Evolutionary conservation across 1,140 invertebrate genomes (phyloP).

Genomic region (Daktulosphaira vitifoliae): DNA sequence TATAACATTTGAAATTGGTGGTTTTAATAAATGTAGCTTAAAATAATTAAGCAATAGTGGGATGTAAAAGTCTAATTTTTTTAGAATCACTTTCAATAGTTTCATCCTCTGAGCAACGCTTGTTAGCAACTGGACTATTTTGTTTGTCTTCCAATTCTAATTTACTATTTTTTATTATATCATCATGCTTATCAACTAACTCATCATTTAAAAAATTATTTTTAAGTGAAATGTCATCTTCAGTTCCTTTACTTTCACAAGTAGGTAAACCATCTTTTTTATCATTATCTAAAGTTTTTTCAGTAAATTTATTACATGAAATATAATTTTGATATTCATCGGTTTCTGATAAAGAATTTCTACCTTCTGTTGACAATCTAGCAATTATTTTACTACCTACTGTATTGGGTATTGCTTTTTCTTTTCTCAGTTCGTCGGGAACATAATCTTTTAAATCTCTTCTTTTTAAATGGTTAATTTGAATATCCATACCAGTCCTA

Average conservation of each 20-base stretch:
- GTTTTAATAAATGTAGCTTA: not conserved
- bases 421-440: constrained; percentile 21
- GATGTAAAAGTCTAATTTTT: constrained; percentile 25
- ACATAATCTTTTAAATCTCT: constrained; percentile 26
- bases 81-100: constrained; percentile 1
- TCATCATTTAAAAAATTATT: too few relatives aligned
- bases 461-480: constrained; percentile 31
- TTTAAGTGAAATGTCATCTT: too few relatives aligned
- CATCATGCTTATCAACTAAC: too few relatives aligned
- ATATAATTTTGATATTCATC: not conserved
- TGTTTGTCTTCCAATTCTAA: not conserved
- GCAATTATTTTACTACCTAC: constrained; percentile 30
- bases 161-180: not conserved
- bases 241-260: too few relatives aligned
- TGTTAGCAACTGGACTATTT: constrained; percentile 1
- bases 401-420: constrained; percentile 19
- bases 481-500: constrained; percentile 21
- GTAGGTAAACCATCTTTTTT: too few relatives aligned
- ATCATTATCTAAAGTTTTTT: not conserved
- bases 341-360: constrained; percentile 13
- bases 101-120: not conserved
- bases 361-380: constrained; percentile 14
- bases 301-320: not conserved
- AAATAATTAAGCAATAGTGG: constrained; percentile 22
- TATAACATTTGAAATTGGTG: constrained; percentile 2